Percentiles rank a stretch among this genome's conserved stretches.
These are phyloP conservation scores for Protodeltote pygarga DNA, from an alignment of 2,888 invertebrate species.

Conservation along the genomic window DNA sequence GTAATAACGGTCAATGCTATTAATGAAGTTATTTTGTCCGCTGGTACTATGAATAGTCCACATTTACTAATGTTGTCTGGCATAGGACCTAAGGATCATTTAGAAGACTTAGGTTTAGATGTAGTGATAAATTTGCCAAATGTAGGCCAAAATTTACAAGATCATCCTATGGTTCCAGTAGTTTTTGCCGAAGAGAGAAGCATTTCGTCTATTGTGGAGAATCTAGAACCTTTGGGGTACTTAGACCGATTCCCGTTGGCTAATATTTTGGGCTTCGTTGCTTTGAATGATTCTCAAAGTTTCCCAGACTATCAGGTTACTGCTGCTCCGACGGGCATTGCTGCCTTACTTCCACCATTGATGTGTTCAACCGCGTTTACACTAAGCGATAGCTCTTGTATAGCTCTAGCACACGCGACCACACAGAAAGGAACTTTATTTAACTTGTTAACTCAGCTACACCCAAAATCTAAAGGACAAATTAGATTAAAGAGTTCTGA, in stretches of 20 bases:
- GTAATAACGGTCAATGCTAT: constrained; percentile 45
- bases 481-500: constrained; percentile 54
- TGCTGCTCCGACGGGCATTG: constrained; percentile 48
- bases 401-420: constrained; percentile 43
- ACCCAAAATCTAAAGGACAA: constrained; percentile 63
- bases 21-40: constrained; percentile 67
- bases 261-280: constrained; percentile 57
- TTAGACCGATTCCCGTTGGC: constrained; percentile 57
- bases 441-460: constrained; percentile 52
- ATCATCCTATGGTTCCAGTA: constrained; percentile 61
- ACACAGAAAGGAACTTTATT: constrained; percentile 42
- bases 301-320: constrained; percentile 67
- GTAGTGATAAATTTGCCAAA: constrained; percentile 55
- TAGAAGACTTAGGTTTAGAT: constrained; percentile 55
- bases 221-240: constrained; percentile 48
- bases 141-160: constrained; percentile 67
- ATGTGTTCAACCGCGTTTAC: constrained; percentile 52
- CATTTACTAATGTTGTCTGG: constrained; percentile 71
- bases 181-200: constrained; percentile 47
- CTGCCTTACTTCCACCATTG: constrained; percentile 47
- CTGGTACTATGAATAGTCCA: constrained; percentile 66
- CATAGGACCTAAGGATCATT: constrained; percentile 63
- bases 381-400: constrained; percentile 53
- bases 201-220: constrained; percentile 38
- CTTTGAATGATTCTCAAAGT: constrained; percentile 57